phyloP scores from a whole-genome alignment of 2,113 vertebrate species.

The Scomber scombrus region DNA sequence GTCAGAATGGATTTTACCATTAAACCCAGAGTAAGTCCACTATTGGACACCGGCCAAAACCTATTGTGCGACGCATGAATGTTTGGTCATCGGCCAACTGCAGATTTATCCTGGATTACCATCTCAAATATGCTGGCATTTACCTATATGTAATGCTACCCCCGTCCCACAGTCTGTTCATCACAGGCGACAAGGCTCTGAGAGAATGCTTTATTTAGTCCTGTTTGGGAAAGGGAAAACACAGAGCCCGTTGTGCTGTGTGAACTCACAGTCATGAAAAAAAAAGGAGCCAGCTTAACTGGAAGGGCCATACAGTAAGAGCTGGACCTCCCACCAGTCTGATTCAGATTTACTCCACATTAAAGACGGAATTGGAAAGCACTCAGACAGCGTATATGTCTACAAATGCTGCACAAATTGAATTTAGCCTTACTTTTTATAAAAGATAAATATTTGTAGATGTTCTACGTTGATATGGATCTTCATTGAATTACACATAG shows the following conservation, averaged over 20 bases:
- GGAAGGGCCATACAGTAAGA: constrained; percentile 36
- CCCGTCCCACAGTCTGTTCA: constrained; percentile 35
- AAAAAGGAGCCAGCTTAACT: constrained; percentile 35
- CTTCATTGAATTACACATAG: not conserved
- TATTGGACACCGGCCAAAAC: constrained; percentile 52
- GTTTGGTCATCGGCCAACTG: constrained; percentile 66
- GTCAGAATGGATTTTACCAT: constrained; percentile 49
- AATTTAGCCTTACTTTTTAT: not conserved
- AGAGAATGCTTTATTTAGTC: constrained; percentile 54
- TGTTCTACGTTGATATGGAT: not conserved
- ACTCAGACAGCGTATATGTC: not conserved
- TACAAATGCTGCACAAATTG: not conserved
- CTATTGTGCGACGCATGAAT: constrained; percentile 61
- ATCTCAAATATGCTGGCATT: constrained; percentile 60
- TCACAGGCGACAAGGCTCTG: constrained; percentile 45
- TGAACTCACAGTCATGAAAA: constrained; percentile 41
- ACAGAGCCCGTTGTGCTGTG: constrained; percentile 48
- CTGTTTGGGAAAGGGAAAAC: constrained; percentile 49
- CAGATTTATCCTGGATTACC: constrained; percentile 68
- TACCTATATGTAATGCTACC: constrained; percentile 58
- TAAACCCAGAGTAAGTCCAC: constrained; percentile 42
- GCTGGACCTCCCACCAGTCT: constrained; percentile 48
- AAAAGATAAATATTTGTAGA: not conserved
- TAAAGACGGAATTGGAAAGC: constrained; percentile 12
- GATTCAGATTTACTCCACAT: constrained; percentile 17